phyloP scores from a whole-genome alignment of 2,113 vertebrate genomes.

The Emberiza fucata region DNA sequence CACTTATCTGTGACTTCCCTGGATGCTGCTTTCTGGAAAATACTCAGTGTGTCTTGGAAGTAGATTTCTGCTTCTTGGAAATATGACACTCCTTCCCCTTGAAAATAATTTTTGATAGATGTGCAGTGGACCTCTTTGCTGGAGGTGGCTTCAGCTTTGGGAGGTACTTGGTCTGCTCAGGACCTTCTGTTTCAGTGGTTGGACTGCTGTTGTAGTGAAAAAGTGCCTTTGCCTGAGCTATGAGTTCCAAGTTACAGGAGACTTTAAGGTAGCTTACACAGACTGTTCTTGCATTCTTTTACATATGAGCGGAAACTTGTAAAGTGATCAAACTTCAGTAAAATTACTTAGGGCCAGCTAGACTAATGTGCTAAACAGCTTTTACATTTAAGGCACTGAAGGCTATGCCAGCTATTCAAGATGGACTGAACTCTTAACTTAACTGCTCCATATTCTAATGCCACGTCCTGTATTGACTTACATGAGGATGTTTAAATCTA shows the following conservation, averaged over 20 bases:
- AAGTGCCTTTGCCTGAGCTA: not conserved
- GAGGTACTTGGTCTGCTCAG: not conserved
- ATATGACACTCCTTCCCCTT: not conserved
- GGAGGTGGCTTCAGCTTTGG: not conserved
- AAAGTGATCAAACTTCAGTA: conserved; percentile 34
- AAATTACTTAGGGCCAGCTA: conserved; percentile 20
- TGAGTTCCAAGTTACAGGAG: conserved; percentile 9
- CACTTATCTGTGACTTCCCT: conserved; percentile 14
- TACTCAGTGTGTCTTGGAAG: not conserved
- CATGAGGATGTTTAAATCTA: conserved; percentile 23
- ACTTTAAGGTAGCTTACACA: conserved; percentile 5
- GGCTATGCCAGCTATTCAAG: conserved; percentile 1
- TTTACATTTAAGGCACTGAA: conserved; percentile 9
- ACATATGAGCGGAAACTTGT: conserved; percentile 38
- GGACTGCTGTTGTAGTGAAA: not conserved
- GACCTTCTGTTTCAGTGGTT: not conserved
- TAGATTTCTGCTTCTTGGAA: conserved; percentile 2
- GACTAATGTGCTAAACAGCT: conserved; percentile 45
- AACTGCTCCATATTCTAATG: conserved; percentile 11
- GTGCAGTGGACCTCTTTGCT: not conserved
- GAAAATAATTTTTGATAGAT: not conserved
- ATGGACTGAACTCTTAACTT: conserved; percentile 7
- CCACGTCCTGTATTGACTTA: conserved; percentile 40
- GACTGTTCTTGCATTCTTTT: conserved; percentile 36
- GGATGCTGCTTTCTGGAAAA: not conserved